These are phyloP conservation scores for Fundulus diaphanus DNA, from an alignment of 2,797 vertebrate species.

Conservation along the genomic window DNA sequence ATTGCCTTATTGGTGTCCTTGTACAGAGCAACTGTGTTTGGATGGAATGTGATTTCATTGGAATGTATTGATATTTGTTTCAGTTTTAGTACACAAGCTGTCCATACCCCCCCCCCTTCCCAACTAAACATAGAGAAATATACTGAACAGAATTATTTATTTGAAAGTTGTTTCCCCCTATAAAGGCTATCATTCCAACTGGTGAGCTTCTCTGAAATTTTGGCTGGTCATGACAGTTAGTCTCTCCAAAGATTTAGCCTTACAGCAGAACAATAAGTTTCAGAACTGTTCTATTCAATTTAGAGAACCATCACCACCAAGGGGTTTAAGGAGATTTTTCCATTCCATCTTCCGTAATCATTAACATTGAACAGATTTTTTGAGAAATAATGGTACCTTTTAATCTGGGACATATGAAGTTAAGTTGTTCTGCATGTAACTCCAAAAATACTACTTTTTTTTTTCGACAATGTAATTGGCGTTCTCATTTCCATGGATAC, in stretches of 20 bases:
- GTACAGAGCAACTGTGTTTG: too few relatives aligned
- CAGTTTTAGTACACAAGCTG: too few relatives aligned
- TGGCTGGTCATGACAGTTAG: not conserved
- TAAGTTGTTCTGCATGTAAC: slow-evolving; percentile 14
- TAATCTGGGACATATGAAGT: slow-evolving; percentile 7
- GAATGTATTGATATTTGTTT: too few relatives aligned
- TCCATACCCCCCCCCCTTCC: too few relatives aligned
- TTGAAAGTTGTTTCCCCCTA: too few relatives aligned
- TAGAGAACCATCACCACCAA: slow-evolving; percentile 1
- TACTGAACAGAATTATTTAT: too few relatives aligned
- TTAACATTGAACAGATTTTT: slow-evolving; percentile 21
- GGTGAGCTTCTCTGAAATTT: not conserved
- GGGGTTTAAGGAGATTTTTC: slow-evolving; percentile 1
- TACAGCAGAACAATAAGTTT: not conserved
- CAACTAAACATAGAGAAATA: too few relatives aligned
- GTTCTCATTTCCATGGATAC: slow-evolving; percentile 51
- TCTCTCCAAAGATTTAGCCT: not conserved
- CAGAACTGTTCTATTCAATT: not conserved
- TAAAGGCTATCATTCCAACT: not conserved
- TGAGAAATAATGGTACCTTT: slow-evolving; percentile 2
- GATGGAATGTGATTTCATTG: too few relatives aligned
- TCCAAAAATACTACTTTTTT: slow-evolving; percentile 8
- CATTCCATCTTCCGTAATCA: not conserved
- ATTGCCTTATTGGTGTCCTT: too few relatives aligned
- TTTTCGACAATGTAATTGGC: slow-evolving; percentile 45